Evolutionary conservation across 2,113 vertebrate genomes (phyloP), one percentile per base, ranked within the genome.

Genomic region (Anarrhichthys ocellatus): DNA sequence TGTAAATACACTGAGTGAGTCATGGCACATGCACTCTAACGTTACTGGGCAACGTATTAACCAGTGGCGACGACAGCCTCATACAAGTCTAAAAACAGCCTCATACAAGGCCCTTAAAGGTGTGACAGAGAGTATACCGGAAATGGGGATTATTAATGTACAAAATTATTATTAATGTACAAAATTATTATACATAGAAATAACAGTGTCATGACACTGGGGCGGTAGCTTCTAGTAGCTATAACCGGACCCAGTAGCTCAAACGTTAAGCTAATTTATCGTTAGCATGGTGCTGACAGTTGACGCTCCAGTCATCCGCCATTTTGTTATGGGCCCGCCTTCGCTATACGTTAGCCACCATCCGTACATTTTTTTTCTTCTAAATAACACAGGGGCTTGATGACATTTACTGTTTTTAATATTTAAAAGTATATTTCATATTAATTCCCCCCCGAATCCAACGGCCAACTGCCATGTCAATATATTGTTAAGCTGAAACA

Each of bases 291-390:
- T 88, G 86, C 85, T 91, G 91, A 92, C 89, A 91, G 91, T 89
- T 91, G 91, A 92, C 88, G 92, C 87, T 93, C 90, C 84, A 80
- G 20, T 82, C 32, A 78, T 87, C 93, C 93, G 91, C 93, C 93
- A 94, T 94, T 94, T 94, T 94, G 93, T 93, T 92, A 52, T 91
- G 88, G 89, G 91, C 75, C 84, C 38, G 38, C 38, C 54, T 27
- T 5, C 58, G 92, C 92, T 93, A 92, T 4, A 73, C 68, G 63
- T 58, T 91, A 88, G 67, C 84, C 46, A 6, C 34, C 48, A 65
- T 58, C 36, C 14, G 8, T 3, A 8, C 36, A 9, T 5, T 68
- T 76, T 61, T 72, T 56, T 4, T 15, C 15, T 24, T n/a, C 22
- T 52, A 22, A 52, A 6, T 52, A 14, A 15, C 20, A 32, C 24